These are phyloP conservation scores for Cyprinella venusta DNA, from an alignment of 2,797 vertebrate genomes.

Conservation along the genomic window DNA sequence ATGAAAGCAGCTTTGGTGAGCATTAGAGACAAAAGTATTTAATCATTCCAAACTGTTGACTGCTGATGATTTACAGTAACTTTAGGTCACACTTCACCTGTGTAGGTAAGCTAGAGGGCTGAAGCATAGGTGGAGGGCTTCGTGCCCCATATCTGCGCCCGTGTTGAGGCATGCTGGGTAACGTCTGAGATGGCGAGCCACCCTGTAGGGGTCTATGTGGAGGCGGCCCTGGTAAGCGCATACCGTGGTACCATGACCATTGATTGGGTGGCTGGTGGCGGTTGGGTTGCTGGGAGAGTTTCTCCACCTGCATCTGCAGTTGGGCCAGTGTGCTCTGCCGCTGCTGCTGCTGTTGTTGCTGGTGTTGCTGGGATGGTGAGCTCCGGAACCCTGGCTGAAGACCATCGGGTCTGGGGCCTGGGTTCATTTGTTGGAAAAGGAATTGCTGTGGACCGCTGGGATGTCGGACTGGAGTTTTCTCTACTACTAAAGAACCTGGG, in stretches of 20 bases:
- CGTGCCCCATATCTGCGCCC: slow-evolving; percentile 71
- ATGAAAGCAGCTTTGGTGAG: background rate
- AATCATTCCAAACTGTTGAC: background rate
- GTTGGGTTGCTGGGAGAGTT: slow-evolving; percentile 79
- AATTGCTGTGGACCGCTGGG: slow-evolving; percentile 59
- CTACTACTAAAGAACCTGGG: slow-evolving; percentile 78
- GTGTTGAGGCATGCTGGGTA: slow-evolving; percentile 65
- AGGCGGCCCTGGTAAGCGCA: slow-evolving; percentile 73
- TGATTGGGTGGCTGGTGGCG: slow-evolving; percentile 76
- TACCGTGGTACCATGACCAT: slow-evolving; percentile 80
- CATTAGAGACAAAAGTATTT: background rate
- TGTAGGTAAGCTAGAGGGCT: slow-evolving; percentile 68
- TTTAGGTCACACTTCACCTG: slow-evolving; percentile 67
- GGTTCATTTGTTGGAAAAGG: slow-evolving; percentile 65
- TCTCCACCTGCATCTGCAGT: slow-evolving; percentile 85
- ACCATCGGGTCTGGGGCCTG: slow-evolving; percentile 70
- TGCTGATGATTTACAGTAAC: background rate
- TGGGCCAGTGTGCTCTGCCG: slow-evolving; percentile 81
- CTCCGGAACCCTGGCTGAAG: slow-evolving; percentile 59
- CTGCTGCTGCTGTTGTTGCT: slow-evolving; percentile 83
- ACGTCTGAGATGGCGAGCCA: slow-evolving; percentile 76
- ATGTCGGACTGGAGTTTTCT: slow-evolving; percentile 71
- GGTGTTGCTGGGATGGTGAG: slow-evolving; percentile 72
- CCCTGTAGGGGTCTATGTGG: slow-evolving; percentile 75
- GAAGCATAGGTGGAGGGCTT: slow-evolving; percentile 76